These are phyloP conservation scores for Metridium senile DNA, from an alignment of 92 coral and sea anemone species.

Conservation along the genomic window DNA sequence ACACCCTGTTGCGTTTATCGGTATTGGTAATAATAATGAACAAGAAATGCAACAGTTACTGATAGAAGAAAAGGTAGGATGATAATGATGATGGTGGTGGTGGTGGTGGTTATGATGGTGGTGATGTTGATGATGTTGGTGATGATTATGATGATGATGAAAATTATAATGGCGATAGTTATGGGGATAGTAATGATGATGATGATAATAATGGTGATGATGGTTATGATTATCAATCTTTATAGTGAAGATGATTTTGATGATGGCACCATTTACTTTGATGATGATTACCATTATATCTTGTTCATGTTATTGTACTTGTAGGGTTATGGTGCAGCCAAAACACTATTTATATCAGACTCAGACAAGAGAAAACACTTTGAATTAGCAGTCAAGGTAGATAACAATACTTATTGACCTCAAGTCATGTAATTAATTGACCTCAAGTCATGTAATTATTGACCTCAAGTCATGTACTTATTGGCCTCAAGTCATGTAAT, in stretches of 20 bases:
- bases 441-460: too few species aligned
- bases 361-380: conserved; percentile 98
- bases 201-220: not conserved
- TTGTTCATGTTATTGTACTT: not conserved
- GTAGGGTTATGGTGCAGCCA: conserved; percentile 99
- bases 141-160: not conserved
- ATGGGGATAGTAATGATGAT: not conserved
- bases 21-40: conserved; percentile 92
- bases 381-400: conserved; percentile 92
- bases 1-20: conserved; percentile 94
- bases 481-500: too few species aligned
- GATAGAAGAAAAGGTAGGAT: conserved; percentile 86
- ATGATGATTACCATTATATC: too few species aligned
- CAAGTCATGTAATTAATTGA: not conserved
- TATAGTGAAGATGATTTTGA: not conserved
- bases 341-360: conserved; percentile 94
- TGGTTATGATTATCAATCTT: not conserved
- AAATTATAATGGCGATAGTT: not conserved
- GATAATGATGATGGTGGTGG: not conserved
- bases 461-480: too few species aligned
- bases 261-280: not conserved
- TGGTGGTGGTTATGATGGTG: not conserved
- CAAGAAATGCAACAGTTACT: conserved; percentile 95
- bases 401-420: conserved; percentile 4
- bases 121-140: not conserved